Base-by-base conservation (phyloP, 2,797 vertebrate genomes). In the Geotria australis region DNA sequence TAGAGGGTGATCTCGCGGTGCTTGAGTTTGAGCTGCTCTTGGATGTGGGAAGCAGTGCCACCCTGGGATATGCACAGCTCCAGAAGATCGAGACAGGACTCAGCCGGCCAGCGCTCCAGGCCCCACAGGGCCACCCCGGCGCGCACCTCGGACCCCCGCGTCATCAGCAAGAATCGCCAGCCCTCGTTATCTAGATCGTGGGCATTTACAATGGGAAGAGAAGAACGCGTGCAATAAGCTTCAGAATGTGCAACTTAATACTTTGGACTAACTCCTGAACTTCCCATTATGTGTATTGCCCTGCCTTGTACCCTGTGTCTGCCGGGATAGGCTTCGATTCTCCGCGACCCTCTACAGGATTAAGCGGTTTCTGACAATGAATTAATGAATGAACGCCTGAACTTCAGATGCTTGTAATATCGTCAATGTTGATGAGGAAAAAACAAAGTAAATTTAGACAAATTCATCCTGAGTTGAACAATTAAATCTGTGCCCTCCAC, bases 61-160 rank as follows among this genome's bases (percentile, higher is more conserved):
- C 60, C 48, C 59, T 83, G 83, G 60, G 77, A 80, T 57, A 83
- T 68, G 68, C 89, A 95, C 53, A 85, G 91, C 57, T 77, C 73
- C 9, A 98, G 70, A 64, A 95, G 74, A 66, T 95, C 84, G 63
- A 82, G 69, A 59, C 76, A 81, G 48, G 72, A 68, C 1, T 77
- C 68, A 61, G 94, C 71, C 45, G 85, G 78, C 88, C 89, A 98
- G 12, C 56, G 76, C 62, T 85, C 78, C 61, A 91, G 64, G 62
- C 72, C 78, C 64, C 62, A 68, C 2, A 98, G 72, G 56, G 71
- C 73, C 56, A 88, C 69, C 6, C 64, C 74, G 6, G 78, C 78
- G 63, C 85, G 78, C 66, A 93, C 64, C 12, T 66, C 58, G 1
- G 75, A 67, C 55, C 88, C 77, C 65, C 72, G 73, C 12, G 98